Base-by-base conservation (phyloP, 2,113 vertebrate genomes). In the Typhlomys cinereus region DNA sequence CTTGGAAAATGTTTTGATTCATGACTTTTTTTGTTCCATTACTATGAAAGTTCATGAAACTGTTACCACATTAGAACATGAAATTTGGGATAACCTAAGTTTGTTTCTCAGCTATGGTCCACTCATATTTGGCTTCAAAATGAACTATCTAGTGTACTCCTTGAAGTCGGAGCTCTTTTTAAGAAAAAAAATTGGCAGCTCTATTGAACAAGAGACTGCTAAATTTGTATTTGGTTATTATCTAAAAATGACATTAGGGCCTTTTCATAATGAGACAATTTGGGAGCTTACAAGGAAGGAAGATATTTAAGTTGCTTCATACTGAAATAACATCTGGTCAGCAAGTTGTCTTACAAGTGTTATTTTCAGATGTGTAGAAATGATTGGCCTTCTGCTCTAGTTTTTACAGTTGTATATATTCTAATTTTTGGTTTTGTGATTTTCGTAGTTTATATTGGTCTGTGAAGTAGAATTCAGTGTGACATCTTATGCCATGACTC, bases 361-460 rank as follows among this genome's bases (percentile, higher is more conserved):
- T 91, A 94, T 85, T 92, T 95, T 93, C 57, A 90, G 50, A 88
- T 82, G 9, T 85, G 34, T 92, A 90, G 44, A 90, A 92, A 85
- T 69, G 86, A 71, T 85, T 85, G 70, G 29, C 73, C 41, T 90
- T 20, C 27, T 93, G 39, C 59, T 79, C 20, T 79, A 50, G 66
- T 78, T 94, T n/a, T 93, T 95, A 74, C 4, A 87, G 64, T 76
- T 95, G 29, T 3, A 87, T 52, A 76, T 84, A 89, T 18, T 85
- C 41, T 89, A 79, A 89, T 54, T 94, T 91, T 34, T 52, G 67
- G 73, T 88, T 90, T 89, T 85, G 15, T 92, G 64, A 71, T 92
- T 82, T 94, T 93, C 94, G 67, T 15, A 57, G 41, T 87, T 91
- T 93, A n/a, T 93, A 75, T 67, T 90, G 88, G 61, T 84, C n/a